phyloP scores from a whole-genome alignment of 2,888 invertebrate species.

The Colostygia pectinataria region DNA sequence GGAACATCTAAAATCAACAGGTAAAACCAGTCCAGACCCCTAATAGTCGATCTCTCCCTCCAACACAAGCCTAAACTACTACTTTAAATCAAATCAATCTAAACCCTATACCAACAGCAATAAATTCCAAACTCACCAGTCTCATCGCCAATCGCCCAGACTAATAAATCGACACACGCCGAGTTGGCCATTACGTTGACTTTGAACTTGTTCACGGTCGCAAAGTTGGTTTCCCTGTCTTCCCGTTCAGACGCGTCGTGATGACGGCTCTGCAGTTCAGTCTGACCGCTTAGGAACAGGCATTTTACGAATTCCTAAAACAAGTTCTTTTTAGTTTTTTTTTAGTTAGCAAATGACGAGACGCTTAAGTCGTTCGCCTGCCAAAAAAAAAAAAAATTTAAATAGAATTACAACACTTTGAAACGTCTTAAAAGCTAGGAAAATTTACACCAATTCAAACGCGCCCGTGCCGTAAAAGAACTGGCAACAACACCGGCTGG shows the following conservation, averaged over 20 bases:
- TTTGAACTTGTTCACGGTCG: slow-evolving; percentile 94
- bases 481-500: too few species aligned
- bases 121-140: slow-evolving; percentile 85
- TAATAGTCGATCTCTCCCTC: too few species aligned
- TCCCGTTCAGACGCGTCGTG: slow-evolving; percentile 93
- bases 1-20: too few species aligned
- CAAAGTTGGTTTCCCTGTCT: slow-evolving; percentile 90
- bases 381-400: slow-evolving; percentile 3
- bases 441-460: too few species aligned
- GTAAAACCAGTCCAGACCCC: too few species aligned
- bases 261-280: slow-evolving; percentile 93
- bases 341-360: too few species aligned
- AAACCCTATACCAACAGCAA: not conserved
- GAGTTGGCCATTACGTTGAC: slow-evolving; percentile 98
- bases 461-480: too few species aligned
- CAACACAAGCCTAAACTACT: too few species aligned
- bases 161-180: slow-evolving; percentile 97
- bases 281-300: slow-evolving; percentile 95
- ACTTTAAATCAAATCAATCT: not conserved
- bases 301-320: slow-evolving; percentile 92
- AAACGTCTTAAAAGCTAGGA: too few species aligned
- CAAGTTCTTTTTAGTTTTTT: too few species aligned
- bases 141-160: slow-evolving; percentile 99
- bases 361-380: too few species aligned
- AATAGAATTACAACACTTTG: not conserved